Percentiles rank a stretch among this genome's conserved stretches.
phyloP scores from a whole-genome alignment of 2,888 invertebrate species.

The Dysmachus trigonus region DNA sequence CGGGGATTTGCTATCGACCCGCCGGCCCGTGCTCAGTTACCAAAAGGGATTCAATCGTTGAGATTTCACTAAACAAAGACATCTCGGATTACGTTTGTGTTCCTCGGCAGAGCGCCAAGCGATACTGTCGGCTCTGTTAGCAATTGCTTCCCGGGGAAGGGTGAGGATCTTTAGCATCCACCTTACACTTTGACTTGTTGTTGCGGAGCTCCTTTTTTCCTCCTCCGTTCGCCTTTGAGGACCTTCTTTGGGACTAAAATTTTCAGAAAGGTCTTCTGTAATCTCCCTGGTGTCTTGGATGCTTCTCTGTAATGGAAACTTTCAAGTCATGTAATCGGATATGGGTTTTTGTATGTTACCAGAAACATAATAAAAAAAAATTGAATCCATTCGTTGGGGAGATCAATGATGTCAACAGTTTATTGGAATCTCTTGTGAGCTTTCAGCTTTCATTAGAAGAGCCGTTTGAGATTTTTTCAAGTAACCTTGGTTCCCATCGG shows the following conservation, averaged over 20 bases:
- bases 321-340: constrained; percentile 47
- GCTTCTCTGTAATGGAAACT: constrained; percentile 45
- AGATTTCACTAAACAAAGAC: constrained; percentile 41
- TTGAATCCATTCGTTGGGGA: constrained; percentile 43
- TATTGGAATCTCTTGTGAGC: constrained; percentile 39
- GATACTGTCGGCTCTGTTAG: constrained; percentile 44
- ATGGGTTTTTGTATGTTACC: constrained; percentile 44
- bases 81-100: constrained; percentile 44
- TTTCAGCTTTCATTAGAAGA: constrained; percentile 15
- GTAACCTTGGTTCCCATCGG: neutral
- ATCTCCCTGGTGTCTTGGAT: constrained; percentile 40
- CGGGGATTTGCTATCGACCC: constrained; percentile 38
- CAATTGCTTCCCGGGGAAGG: constrained; percentile 41
- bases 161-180: constrained; percentile 39
- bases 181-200: constrained; percentile 40
- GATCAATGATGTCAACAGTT: constrained; percentile 47
- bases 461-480: neutral
- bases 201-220: constrained; percentile 23
- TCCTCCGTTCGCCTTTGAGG: constrained; percentile 5
- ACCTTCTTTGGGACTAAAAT: constrained; percentile 37
- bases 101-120: constrained; percentile 46
- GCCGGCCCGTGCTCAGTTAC: constrained; percentile 13
- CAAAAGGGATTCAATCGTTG: constrained; percentile 36
- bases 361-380: constrained; percentile 40
- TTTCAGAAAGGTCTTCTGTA: constrained; percentile 43